phyloP scores from a whole-genome alignment of 2,113 vertebrate species.

The Agelaius phoeniceus region DNA sequence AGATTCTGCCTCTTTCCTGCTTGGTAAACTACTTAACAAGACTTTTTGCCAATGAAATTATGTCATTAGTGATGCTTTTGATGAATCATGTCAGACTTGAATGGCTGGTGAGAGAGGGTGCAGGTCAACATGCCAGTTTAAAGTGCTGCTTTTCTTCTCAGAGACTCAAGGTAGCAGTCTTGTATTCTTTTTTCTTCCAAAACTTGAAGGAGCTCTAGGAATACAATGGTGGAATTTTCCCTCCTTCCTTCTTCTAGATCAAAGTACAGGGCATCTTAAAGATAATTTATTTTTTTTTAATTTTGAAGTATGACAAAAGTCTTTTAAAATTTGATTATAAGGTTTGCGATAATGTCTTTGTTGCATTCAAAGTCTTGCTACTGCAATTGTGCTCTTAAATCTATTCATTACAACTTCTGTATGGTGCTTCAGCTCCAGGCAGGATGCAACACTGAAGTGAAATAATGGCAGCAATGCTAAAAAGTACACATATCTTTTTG shows the following conservation, averaged over 20 bases:
- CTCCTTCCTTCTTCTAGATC: neutral
- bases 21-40: neutral
- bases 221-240: neutral
- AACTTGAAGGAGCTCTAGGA: neutral
- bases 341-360: neutral
- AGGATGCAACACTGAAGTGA: neutral
- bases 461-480: neutral
- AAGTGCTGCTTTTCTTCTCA: neutral
- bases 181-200: neutral
- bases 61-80: neutral
- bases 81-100: neutral
- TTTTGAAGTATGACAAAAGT: neutral
- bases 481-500: neutral
- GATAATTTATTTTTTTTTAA: neutral
- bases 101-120: neutral
- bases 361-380: neutral
- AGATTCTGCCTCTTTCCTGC: neutral
- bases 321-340: neutral
- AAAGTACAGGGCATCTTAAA: neutral
- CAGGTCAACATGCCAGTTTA: neutral
- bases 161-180: neutral
- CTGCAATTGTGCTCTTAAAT: neutral
- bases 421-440: neutral
- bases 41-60: neutral
- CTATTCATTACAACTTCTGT: neutral